phyloP scores from a whole-genome alignment of 2,797 vertebrate species.

The Liasis olivaceus region DNA sequence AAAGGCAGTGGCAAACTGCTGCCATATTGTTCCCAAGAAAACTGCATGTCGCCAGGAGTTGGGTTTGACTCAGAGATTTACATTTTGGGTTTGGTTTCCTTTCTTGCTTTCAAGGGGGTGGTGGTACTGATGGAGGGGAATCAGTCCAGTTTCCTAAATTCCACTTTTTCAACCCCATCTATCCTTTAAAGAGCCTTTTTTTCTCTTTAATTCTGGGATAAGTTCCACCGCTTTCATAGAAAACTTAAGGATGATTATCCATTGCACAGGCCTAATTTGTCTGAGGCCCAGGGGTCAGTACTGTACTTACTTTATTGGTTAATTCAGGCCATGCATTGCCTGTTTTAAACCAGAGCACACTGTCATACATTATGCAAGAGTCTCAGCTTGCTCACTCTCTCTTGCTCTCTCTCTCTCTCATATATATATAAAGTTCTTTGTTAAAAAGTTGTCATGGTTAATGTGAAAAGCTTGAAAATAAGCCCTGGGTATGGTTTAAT shows the following conservation, averaged over 20 bases:
- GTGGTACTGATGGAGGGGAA: too few species aligned
- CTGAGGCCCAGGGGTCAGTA: not conserved
- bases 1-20: not conserved
- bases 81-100: not conserved
- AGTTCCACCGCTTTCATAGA: not conserved
- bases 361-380: slow-evolving; percentile 3
- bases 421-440: not conserved
- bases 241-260: not conserved
- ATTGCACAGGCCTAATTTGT: not conserved
- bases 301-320: slow-evolving; percentile 19
- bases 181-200: not conserved
- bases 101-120: not conserved
- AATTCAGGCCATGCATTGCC: slow-evolving; percentile 11
- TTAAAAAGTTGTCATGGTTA: not conserved
- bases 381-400: not conserved
- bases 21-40: not conserved
- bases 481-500: not conserved
- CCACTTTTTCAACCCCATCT: not conserved
- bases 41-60: not conserved
- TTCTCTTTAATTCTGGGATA: not conserved
- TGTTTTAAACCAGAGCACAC: not conserved
- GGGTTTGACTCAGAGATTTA: not conserved
- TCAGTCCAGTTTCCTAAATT: not conserved
- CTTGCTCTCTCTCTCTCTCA: too few species aligned
- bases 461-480: slow-evolving; percentile 21